phyloP scores from a whole-genome alignment of 2,113 vertebrate genomes.

The Columbina picui region DNA sequence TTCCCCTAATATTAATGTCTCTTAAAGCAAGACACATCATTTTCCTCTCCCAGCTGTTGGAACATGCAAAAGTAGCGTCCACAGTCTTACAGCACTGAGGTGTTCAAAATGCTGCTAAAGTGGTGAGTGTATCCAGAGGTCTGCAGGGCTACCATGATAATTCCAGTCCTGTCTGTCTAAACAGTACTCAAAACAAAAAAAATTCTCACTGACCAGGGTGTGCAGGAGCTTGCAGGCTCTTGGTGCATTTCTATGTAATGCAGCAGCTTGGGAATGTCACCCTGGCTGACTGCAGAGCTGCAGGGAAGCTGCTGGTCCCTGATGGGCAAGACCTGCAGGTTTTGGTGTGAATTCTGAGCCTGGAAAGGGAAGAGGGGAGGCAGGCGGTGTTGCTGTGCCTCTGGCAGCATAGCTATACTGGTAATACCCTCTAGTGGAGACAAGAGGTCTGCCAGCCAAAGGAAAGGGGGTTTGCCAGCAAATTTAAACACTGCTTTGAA shows the following conservation, averaged over 20 bases:
- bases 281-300: neutral
- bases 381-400: neutral
- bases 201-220: neutral
- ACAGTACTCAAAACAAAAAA: neutral
- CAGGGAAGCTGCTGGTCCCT: neutral
- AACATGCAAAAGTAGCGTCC: neutral
- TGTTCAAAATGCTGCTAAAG: neutral
- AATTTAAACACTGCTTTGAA: neutral
- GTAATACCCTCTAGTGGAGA: constrained; percentile 68
- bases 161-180: neutral
- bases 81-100: neutral
- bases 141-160: neutral
- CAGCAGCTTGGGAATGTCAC: neutral
- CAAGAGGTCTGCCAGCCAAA: neutral
- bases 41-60: neutral
- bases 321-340: neutral
- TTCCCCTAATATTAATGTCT: neutral
- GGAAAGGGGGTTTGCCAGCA: neutral
- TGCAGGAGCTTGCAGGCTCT: neutral
- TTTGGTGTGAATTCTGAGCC: neutral
- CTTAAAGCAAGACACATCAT: neutral
- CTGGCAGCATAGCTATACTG: neutral
- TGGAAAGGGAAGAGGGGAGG: neutral
- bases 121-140: neutral
- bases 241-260: accelerated